Evolutionary conservation across 2,888 invertebrate genomes (phyloP).

Genomic region (Diabrotica balteata): DNA sequence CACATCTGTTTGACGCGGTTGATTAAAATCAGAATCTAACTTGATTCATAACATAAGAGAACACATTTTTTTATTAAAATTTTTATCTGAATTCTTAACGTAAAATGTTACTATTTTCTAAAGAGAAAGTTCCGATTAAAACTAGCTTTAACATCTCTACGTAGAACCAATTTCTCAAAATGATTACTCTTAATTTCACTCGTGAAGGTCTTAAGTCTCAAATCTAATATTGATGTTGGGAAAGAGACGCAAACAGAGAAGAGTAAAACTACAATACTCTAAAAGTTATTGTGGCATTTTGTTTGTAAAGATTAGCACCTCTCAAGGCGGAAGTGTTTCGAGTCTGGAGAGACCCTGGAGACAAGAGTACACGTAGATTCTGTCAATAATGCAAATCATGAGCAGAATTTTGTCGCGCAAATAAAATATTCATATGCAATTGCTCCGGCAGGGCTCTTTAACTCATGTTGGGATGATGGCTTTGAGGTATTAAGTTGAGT

Average conservation of each 20-base stretch:
- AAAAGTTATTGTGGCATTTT: constrained; percentile 26
- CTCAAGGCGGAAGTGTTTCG: constrained; percentile 21
- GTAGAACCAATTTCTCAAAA: too few relatives aligned
- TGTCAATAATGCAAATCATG: constrained; percentile 25
- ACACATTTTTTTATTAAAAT: too few relatives aligned
- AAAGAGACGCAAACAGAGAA: constrained; percentile 4
- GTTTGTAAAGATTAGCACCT: constrained; percentile 20
- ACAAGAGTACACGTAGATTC: constrained; percentile 12
- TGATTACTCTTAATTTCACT: background rate
- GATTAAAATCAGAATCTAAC: too few relatives aligned
- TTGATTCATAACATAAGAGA: too few relatives aligned
- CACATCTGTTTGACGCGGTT: too few relatives aligned
- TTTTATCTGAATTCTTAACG: too few relatives aligned
- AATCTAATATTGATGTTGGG: constrained; percentile 6
- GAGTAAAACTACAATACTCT: constrained; percentile 19
- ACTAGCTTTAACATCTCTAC: too few relatives aligned
- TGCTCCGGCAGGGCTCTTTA: constrained; percentile 10
- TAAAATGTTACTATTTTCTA: too few relatives aligned
- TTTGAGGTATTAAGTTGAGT: background rate
- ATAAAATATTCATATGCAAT: constrained; percentile 21
- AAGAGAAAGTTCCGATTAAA: too few relatives aligned
- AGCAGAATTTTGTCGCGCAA: constrained; percentile 17
- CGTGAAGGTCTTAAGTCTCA: background rate
- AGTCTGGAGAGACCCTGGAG: constrained; percentile 21
- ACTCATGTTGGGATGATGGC: constrained; percentile 3